Conservation (phyloP, 2,797 vertebrate genomes). For the Tokudaia muenninki region DNA sequence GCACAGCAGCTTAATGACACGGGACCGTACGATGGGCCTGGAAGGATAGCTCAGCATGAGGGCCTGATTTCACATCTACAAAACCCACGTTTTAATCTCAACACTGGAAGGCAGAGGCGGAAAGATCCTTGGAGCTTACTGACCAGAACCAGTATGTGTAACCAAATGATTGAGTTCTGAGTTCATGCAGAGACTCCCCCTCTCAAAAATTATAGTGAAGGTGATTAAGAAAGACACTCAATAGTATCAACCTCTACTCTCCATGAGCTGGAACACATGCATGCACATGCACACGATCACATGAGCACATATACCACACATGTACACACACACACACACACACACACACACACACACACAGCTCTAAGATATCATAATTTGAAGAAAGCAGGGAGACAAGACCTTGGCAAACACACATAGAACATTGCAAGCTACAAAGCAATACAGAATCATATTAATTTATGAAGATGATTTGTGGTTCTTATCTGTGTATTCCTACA, state of each 20-base stretch:
- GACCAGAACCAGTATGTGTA: background rate
- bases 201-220: background rate
- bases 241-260: background rate
- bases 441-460: background rate
- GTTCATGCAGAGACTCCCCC: background rate
- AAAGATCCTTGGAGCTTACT: background rate
- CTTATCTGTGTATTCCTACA: constrained; percentile 3
- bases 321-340: background rate
- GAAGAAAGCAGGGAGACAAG: background rate
- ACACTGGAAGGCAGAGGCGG: background rate
- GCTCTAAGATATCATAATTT: background rate
- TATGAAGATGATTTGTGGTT: background rate
- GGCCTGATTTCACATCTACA: background rate
- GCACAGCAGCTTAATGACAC: background rate
- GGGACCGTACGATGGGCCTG: background rate
- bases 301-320: background rate
- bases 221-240: background rate
- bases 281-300: background rate
- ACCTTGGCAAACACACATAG: background rate
- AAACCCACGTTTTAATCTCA: background rate
- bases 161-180: no score
- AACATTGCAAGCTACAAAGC: background rate
- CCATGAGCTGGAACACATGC: background rate
- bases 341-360: background rate
- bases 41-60: background rate